Base-by-base conservation (phyloP, 2,888 invertebrate genomes). In the Actias luna region DNA sequence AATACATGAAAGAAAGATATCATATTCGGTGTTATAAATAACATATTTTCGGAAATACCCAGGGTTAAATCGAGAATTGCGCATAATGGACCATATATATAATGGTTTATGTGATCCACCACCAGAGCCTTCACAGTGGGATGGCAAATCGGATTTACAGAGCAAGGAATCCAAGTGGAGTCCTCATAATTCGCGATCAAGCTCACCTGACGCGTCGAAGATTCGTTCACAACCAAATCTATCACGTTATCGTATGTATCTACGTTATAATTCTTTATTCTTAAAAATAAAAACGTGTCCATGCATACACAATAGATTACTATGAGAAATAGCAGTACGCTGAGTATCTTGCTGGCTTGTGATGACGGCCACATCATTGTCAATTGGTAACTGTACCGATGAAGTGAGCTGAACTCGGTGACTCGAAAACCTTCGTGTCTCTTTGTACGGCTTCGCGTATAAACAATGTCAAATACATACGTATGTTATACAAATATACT, bases 31-130 rank as follows among this genome's bases (percentile, higher is more conserved):
- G 97, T 96, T 65, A 98, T 94, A 60, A 95, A 90, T 1, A 88
- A 76, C 82, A 89, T 82, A 58, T 87, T 90, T 7, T 93, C 88
- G 0, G 95, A 95, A 71, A 96, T 94, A 1, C 94, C 93, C 27
- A 96, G 83, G 7, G 95, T 84, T 73, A 94, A 85, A 79, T 97
- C 97, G 36, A 96, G 88, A 27, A 96, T 85, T 5, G 95, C 94
- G n/a, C 96, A 96, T 57, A 96, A 82, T 0, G 98, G 98, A 1
- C 95, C 95, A 76, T 97, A 95, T 25, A 98, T 88, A 77, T 97
- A 98, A 76, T 97, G 96, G 79, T 97, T 97, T 5, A 96, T 94
- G 68, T 96, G 97, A 81, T 98, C 98, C 59, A 97, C 89, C 92
- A 97, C 94, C 62, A 98, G 83, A 1, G 96, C 95, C 86, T 98